A percentile compares a stretch with the other conserved stretches of the same genome.
phyloP scores from a whole-genome alignment of 2,888 invertebrate genomes.

The Ditylenchus weischeri region DNA sequence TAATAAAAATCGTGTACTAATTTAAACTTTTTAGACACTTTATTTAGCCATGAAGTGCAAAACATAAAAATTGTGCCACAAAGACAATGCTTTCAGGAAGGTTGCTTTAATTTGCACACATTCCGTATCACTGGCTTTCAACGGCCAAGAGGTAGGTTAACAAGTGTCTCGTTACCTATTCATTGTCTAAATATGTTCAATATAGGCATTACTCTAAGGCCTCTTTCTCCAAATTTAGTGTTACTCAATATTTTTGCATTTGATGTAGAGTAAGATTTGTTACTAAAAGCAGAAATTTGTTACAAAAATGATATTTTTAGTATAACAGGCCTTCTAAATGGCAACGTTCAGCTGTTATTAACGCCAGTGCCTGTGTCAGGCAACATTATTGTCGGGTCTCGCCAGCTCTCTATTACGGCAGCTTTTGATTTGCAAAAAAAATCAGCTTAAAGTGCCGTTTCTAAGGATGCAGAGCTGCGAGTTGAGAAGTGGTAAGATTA shows the following conservation, averaged over 20 bases:
- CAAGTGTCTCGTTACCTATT: not conserved
- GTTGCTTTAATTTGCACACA: conserved; percentile 46
- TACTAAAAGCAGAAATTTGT: not conserved
- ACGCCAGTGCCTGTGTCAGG: conserved; percentile 35
- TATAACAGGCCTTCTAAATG: conserved; percentile 35
- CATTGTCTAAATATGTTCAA: not conserved
- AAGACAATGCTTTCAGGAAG: conserved; percentile 56
- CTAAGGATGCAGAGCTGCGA: conserved; percentile 32
- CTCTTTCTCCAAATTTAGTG: conserved; percentile 9
- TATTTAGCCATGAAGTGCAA: conserved; percentile 53
- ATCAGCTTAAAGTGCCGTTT: conserved; percentile 33
- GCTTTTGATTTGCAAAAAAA: conserved; percentile 39
- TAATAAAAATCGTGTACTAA: no score
- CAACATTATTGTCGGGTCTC: conserved; percentile 33
- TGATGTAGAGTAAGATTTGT: conserved; percentile 34
- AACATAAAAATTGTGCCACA: conserved; percentile 48
- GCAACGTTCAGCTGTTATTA: conserved; percentile 38
- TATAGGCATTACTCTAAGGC: not conserved
- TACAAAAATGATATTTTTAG: conserved; percentile 27
- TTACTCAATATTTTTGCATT: conserved; percentile 32
- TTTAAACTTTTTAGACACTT: conserved; percentile 35
- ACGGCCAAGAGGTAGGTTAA: conserved; percentile 17
- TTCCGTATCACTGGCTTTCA: conserved; percentile 38
- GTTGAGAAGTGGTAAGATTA: conserved; percentile 26
- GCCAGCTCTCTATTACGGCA: conserved; percentile 34